Evolutionary conservation across 2,113 vertebrate genomes (phyloP), one percentile per base, ranked within the genome.

Genomic region (Naja naja): DNA sequence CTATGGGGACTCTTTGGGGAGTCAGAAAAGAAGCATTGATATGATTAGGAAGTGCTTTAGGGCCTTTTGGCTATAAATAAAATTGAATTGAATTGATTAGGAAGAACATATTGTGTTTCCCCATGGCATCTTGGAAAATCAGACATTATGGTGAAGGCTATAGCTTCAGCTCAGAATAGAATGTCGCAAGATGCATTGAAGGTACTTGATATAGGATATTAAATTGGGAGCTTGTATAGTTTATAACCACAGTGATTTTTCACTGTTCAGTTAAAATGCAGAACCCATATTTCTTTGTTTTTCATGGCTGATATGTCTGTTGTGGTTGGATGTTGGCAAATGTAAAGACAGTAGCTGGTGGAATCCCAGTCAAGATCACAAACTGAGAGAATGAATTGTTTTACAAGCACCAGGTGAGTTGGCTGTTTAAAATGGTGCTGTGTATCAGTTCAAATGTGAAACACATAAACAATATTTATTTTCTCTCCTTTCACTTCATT

Each of bases 81-180:
- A 16, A 69, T 69, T 69, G 64, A 69, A 69, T 34, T 69, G 30
- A 69, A 69, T 69, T 58, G 74, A 30, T 85, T 92, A 20, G 92
- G 90, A 87, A 93, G 1, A 91, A 25, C 11, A 89, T 49, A 4
- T 91, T 88, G 90, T 94, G 94, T 85, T 25, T 39, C 81, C 55
- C 91, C 8, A 1, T 60, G 27, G 11, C 30, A 92, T 0, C 10
- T 92, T 92, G 34, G 55, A 86, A 91, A 45, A 54, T 64, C 81
- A 93, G 52, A 34, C 47, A 53, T 93, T n/a, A 85, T 34, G 49
- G 47, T 8, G 20, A 43, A 8, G 94, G 10, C 0, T 23, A 11
- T 25, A 20, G 56, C 16, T 86, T 89, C 87, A 53, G 14, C 64
- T 64, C 27, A 89, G 81, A 55, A 87, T 27, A 49, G 12, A 87